A percentile compares a stretch with the other conserved stretches of the same genome.
Conservation (phyloP, 2,888 invertebrate genomes). For the Pardosa pseudoannulata region DNA sequence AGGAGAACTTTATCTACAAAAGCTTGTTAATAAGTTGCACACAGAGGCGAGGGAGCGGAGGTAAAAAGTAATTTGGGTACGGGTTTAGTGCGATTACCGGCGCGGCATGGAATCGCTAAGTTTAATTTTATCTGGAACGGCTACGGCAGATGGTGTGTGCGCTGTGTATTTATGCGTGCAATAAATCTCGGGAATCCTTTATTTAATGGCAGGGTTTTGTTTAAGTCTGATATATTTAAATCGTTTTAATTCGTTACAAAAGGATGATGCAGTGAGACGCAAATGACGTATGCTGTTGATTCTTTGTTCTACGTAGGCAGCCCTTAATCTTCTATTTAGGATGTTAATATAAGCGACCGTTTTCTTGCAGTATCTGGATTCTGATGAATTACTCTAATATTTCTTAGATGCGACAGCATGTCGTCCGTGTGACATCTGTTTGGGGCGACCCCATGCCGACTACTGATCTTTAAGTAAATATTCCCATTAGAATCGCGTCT, state of each 20-base stretch:
- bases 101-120: neutral
- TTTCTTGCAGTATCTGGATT: no score
- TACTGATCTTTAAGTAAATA: no score
- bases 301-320: neutral
- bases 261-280: neutral
- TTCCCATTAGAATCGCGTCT: no score
- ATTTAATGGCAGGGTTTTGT: constrained; percentile 13
- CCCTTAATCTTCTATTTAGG: neutral
- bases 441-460: no score
- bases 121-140: neutral
- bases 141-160: neutral
- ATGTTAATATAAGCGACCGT: neutral
- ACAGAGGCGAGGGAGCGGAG: neutral
- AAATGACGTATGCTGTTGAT: neutral
- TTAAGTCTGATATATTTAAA: constrained; percentile 11
- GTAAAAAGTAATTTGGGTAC: neutral
- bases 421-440: no score
- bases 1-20: constrained; percentile 7
- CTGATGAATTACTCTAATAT: no score
- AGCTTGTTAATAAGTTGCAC: constrained; percentile 5
- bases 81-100: neutral
- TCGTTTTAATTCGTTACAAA: constrained; percentile 1
- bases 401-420: no score
- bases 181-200: constrained; percentile 3
- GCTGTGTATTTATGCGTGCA: neutral